Percentiles rank a stretch among this genome's conserved stretches.
phyloP scores from a whole-genome alignment of 2,113 vertebrate species.

The Oreotrochilus melanogaster region DNA sequence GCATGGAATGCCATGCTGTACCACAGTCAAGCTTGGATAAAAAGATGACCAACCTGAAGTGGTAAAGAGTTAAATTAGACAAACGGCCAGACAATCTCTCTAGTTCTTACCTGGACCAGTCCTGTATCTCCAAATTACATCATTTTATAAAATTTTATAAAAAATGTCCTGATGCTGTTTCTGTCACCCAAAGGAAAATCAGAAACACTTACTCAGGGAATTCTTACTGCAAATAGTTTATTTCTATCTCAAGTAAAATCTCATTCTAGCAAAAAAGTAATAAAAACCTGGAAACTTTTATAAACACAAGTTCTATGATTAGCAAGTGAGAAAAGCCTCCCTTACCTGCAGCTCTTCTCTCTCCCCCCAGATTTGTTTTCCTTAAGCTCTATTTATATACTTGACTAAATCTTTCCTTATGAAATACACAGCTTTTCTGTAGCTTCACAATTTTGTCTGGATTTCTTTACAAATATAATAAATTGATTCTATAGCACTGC shows the following conservation, averaged over 20 bases:
- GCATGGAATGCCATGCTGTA: slow-evolving; percentile 98
- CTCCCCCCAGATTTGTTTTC: neutral
- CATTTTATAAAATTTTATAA: neutral
- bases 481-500: neutral
- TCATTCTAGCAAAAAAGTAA: neutral
- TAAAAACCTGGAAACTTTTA: neutral
- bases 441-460: neutral
- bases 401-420: neutral
- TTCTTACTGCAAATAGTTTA: neutral
- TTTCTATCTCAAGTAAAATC: slow-evolving; percentile 7
- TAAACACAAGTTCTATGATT: neutral
- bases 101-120: slow-evolving; percentile 35
- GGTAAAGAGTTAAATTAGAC: slow-evolving; percentile 65
- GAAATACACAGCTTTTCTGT: neutral
- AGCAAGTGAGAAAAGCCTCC: neutral
- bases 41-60: slow-evolving; percentile 96
- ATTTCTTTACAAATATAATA: neutral
- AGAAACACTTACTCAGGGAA: neutral
- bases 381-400: neutral
- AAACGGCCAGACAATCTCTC: slow-evolving; percentile 42
- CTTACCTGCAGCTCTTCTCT: neutral
- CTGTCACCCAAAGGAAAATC: slow-evolving; percentile 5
- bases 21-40: slow-evolving; percentile 98
- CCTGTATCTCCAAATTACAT: neutral
- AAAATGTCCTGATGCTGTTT: neutral